A percentile compares a stretch with the other conserved stretches of the same genome.
Evolutionary conservation across 2,888 invertebrate genomes (phyloP).

Genomic region (Podabrus alpinus): DNA sequence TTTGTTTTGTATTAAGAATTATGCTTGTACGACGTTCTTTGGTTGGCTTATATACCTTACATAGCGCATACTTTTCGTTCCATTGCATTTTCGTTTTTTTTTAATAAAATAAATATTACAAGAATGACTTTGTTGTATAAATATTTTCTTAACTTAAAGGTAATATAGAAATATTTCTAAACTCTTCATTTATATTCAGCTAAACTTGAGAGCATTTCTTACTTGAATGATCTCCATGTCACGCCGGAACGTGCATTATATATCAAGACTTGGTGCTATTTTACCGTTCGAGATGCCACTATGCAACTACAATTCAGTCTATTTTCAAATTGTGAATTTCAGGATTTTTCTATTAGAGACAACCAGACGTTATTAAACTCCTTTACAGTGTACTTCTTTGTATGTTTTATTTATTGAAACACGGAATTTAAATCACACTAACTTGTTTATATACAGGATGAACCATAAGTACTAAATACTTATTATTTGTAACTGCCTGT

Average conservation of each 20-base stretch:
- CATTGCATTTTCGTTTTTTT: not conserved
- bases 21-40: not conserved
- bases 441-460: not conserved
- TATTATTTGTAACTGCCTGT: no score
- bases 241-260: slow-evolving; percentile 18
- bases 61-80: not conserved
- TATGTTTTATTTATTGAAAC: not conserved
- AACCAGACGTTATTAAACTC: not conserved
- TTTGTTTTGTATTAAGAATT: not conserved
- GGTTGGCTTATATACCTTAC: not conserved
- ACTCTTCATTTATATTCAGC: not conserved
- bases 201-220: slow-evolving; percentile 11
- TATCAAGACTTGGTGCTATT: slow-evolving; percentile 11
- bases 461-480: not conserved
- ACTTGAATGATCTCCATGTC: slow-evolving; percentile 23
- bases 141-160: not conserved
- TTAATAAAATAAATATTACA: not conserved
- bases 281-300: slow-evolving; percentile 28
- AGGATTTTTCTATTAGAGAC: slow-evolving; percentile 13
- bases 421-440: not conserved
- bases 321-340: slow-evolving; percentile 28
- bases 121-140: not conserved
- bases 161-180: not conserved
- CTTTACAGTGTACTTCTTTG: not conserved
- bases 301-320: slow-evolving; percentile 26